Evolutionary conservation across 2,888 invertebrate genomes (phyloP).

Genomic region (Hipparchia semele): DNA sequence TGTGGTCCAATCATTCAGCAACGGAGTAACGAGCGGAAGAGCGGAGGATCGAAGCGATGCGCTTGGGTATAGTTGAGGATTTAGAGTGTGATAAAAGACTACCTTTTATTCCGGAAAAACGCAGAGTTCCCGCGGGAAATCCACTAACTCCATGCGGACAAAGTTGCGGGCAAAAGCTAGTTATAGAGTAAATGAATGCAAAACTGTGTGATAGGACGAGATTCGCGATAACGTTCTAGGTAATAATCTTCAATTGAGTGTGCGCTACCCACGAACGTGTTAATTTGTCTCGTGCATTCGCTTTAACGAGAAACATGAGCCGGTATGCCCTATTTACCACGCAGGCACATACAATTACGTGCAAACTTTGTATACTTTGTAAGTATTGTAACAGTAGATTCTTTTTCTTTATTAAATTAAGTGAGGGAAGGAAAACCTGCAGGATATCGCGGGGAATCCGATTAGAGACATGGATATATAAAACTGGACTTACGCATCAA

Average conservation of each 20-base stretch:
- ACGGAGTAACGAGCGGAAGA: too few relatives aligned
- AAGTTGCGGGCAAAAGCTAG: background rate
- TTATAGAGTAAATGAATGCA: background rate
- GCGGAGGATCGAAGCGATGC: too few relatives aligned
- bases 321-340: slow-evolving; percentile 48
- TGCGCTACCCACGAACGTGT: slow-evolving; percentile 31
- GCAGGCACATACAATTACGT: slow-evolving; percentile 44
- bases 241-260: slow-evolving; percentile 17
- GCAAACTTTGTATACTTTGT: slow-evolving; percentile 23
- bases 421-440: background rate
- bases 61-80: too few relatives aligned
- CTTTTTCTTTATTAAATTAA: slow-evolving; percentile 14
- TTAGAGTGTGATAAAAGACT: too few relatives aligned
- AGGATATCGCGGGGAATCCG: background rate
- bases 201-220: background rate
- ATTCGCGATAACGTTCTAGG: slow-evolving; percentile 23
- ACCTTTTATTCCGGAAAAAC: background rate
- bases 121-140: background rate
- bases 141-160: background rate
- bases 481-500: too few relatives aligned
- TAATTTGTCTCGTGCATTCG: slow-evolving; percentile 31
- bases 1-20: too few relatives aligned
- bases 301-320: slow-evolving; percentile 44
- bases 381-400: background rate
- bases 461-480: background rate